A percentile compares a stretch with the other conserved stretches of the same genome.
Conservation (phyloP, 2,113 vertebrate species). For the Dascyllus trimaculatus region DNA sequence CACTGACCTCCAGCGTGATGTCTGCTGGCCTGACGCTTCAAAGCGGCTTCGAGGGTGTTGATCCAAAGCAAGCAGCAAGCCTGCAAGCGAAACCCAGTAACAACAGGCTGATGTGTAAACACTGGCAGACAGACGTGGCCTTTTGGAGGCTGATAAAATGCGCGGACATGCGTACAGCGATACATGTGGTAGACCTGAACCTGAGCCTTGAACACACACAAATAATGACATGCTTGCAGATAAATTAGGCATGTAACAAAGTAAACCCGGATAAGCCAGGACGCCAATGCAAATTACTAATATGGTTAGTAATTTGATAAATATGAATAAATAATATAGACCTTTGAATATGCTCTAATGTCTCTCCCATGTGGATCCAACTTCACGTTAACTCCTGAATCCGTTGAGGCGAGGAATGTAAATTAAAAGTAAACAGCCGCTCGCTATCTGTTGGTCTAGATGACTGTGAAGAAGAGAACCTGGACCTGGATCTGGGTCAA, state of each 20-base stretch:
- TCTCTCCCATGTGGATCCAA: not conserved
- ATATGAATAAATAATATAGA: no score
- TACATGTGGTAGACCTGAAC: constrained; percentile 27
- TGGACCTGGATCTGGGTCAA: constrained; percentile 91
- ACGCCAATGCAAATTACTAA: not conserved
- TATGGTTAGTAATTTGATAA: not conserved
- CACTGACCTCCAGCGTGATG: constrained; percentile 26
- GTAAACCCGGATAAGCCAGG: not conserved
- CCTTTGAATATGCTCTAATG: no score
- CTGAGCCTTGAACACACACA: constrained; percentile 3
- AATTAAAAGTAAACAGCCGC: not conserved
- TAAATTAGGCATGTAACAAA: constrained; percentile 4
- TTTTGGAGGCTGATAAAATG: constrained; percentile 46
- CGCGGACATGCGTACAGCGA: not conserved
- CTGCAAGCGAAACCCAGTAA: constrained; percentile 39
- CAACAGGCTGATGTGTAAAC: constrained; percentile 40
- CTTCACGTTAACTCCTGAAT: not conserved
- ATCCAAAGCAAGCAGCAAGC: constrained; percentile 62
- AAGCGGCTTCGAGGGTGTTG: constrained; percentile 39
- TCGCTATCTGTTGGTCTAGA: constrained; percentile 74
- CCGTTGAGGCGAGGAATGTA: not conserved
- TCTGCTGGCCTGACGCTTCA: constrained; percentile 42
- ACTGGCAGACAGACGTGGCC: constrained; percentile 21
- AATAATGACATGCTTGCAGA: not conserved
- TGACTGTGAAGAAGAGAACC: constrained; percentile 89